Base-by-base conservation (phyloP, 2,113 vertebrate species). In the Corythoichthys haematopterus region DNA sequence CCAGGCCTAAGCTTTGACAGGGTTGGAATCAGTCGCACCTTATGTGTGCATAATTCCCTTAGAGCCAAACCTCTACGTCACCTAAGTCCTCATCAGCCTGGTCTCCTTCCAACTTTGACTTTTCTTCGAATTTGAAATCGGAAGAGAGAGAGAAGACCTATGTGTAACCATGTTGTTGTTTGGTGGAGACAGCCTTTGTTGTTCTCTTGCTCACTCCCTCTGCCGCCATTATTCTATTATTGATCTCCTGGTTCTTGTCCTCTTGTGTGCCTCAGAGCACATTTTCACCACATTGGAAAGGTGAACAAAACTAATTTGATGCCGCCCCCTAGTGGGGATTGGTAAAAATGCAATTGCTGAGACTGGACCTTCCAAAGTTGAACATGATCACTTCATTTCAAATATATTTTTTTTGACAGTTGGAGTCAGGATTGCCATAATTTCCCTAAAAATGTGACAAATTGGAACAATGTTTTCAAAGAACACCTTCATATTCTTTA, bases 141-240 rank as follows among this genome's bases (percentile, higher is more conserved):
- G 43, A 48, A 7, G 7, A 16, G 9, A 62, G 52, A n/a, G 2
- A n/a, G 48, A 68, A 36, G 56, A 52, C 50, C 56, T 67, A 33
- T 16, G 45, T 51, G 12, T 28, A 40, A 38, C 15, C 52, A 57
- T 20, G 65, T 59, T 77, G 64, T 67, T 72, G 74, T 69, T 65
- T 1, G 15, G 51, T 52, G 3, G 33, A 69, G 72, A 78, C 79
- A 71, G 69, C 72, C 68, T 66, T 76, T 62, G 78, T 68, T 78
- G 60, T 58, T 83, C 75, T 84, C 78, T 71, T 71, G 61, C 73
- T 60, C 52, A 79, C 73, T 85, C 77, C 70, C 72, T 64, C 75
- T 63, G 77, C 83, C 80, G 80, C 87, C 88, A 86, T 89, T 85
- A 85, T 75, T 81, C 77, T 72, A 75, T 84, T 90, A 86, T 88